Conservation (phyloP, 2,888 invertebrate genomes). For the Drosophila siamana region DNA sequence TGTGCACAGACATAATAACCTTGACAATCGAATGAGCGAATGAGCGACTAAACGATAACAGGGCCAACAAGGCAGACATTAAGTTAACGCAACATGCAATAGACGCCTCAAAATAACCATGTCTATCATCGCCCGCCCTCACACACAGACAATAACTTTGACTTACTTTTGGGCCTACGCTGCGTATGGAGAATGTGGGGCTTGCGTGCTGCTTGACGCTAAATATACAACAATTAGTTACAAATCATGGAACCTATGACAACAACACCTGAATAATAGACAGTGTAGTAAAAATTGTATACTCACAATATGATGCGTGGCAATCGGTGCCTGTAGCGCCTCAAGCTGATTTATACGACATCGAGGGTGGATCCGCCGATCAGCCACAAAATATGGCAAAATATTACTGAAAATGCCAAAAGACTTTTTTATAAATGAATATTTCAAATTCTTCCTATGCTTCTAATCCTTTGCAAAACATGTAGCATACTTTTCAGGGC, state of each 20-base stretch:
- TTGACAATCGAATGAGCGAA: slow-evolving; percentile 68
- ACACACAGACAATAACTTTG: slow-evolving; percentile 18
- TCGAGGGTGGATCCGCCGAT: slow-evolving; percentile 26
- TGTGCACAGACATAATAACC: slow-evolving; percentile 59
- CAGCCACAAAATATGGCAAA: no score
- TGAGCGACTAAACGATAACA: slow-evolving; percentile 47
- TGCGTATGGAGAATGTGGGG: slow-evolving; percentile 29
- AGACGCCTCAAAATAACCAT: slow-evolving; percentile 38
- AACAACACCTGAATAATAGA: slow-evolving; percentile 73
- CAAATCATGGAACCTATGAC: slow-evolving; percentile 72
- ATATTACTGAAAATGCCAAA: no score
- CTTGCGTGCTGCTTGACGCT: slow-evolving; percentile 71
- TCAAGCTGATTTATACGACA: slow-evolving; percentile 26
- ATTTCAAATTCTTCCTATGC: no score
- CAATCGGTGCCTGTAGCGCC: slow-evolving; percentile 68
- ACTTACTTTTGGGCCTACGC: slow-evolving; percentile 40
- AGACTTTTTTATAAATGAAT: no score
- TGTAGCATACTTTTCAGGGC: slow-evolving; percentile 3
- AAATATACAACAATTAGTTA: slow-evolving; percentile 76
- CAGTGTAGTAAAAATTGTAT: slow-evolving; percentile 52
- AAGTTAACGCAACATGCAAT: slow-evolving; percentile 61
- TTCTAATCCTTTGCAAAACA: neutral
- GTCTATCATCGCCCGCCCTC: neutral
- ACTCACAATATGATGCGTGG: slow-evolving; percentile 60
- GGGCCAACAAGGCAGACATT: slow-evolving; percentile 53